Evolutionary conservation across 2,888 invertebrate genomes (phyloP).

Genomic region (Subacronicta megacephala): DNA sequence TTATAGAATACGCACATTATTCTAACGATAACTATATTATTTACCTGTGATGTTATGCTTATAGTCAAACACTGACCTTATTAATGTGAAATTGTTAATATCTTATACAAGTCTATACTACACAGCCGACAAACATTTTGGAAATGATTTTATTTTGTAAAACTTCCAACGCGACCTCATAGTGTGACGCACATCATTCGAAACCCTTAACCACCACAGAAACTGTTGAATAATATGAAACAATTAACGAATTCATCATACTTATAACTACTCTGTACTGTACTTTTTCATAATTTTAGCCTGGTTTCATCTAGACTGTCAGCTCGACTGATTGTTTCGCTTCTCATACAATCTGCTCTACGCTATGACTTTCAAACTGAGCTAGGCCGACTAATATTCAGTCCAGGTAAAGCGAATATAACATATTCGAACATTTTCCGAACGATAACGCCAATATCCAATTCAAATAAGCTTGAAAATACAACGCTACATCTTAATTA

Average conservation of each 20-base stretch:
- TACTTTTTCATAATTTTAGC: not conserved
- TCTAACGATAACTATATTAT: slow-evolving; percentile 33
- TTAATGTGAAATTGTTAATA: slow-evolving; percentile 19
- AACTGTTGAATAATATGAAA: not conserved
- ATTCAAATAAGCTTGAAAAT: too few relatives aligned
- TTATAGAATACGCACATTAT: slow-evolving; percentile 16
- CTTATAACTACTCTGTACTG: slow-evolving; percentile 14
- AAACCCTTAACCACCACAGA: too few relatives aligned
- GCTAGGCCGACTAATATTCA: not conserved
- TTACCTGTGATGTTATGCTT: slow-evolving; percentile 52
- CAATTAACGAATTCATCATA: not conserved
- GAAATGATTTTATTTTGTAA: slow-evolving; percentile 31
- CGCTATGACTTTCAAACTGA: not conserved
- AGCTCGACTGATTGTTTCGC: not conserved
- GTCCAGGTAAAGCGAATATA: not conserved
- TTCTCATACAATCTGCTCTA: not conserved
- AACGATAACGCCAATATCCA: too few relatives aligned
- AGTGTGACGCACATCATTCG: not conserved
- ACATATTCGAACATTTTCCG: too few relatives aligned
- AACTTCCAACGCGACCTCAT: not conserved
- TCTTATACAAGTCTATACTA: slow-evolving; percentile 43
- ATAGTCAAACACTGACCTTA: slow-evolving; percentile 30
- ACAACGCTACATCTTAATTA: too few relatives aligned
- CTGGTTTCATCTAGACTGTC: not conserved
- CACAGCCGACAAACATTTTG: slow-evolving; percentile 65